A percentile compares a stretch with the other conserved stretches of the same genome.
Conservation (phyloP, 2,113 vertebrate species). For the Ictalurus punctatus region DNA sequence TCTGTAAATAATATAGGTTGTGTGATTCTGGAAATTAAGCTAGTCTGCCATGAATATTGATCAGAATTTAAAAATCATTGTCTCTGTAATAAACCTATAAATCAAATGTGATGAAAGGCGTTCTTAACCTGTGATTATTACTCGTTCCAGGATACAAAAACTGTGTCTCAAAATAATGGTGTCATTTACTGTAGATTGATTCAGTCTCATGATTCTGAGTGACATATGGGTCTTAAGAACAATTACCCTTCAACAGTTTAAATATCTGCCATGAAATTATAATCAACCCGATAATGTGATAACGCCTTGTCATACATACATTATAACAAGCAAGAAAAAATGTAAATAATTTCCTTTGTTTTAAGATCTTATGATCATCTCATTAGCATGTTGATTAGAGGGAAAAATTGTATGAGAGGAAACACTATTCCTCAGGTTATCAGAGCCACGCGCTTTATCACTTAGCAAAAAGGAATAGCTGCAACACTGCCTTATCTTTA, state of each 20-base stretch:
- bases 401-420: conserved; percentile 1
- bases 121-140: background rate
- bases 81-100: background rate
- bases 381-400: conserved; percentile 4
- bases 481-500: conserved; percentile 54
- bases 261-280: background rate
- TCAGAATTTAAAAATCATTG: background rate
- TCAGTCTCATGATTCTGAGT: background rate
- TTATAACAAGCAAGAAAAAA: conserved; percentile 15
- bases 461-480: conserved; percentile 38
- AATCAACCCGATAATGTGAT: background rate
- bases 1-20: background rate
- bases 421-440: conserved; percentile 53
- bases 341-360: conserved; percentile 15
- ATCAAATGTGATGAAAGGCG: background rate
- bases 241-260: background rate
- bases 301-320: background rate
- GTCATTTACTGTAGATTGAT: no score
- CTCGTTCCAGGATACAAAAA: background rate
- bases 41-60: background rate
- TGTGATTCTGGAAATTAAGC: background rate
- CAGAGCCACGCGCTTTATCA: conserved; percentile 30
- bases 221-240: background rate
- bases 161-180: background rate
- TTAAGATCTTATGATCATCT: conserved; percentile 11